These are phyloP conservation scores for Zapus hudsonius DNA, from an alignment of 2,113 vertebrate species.

Conservation along the genomic window DNA sequence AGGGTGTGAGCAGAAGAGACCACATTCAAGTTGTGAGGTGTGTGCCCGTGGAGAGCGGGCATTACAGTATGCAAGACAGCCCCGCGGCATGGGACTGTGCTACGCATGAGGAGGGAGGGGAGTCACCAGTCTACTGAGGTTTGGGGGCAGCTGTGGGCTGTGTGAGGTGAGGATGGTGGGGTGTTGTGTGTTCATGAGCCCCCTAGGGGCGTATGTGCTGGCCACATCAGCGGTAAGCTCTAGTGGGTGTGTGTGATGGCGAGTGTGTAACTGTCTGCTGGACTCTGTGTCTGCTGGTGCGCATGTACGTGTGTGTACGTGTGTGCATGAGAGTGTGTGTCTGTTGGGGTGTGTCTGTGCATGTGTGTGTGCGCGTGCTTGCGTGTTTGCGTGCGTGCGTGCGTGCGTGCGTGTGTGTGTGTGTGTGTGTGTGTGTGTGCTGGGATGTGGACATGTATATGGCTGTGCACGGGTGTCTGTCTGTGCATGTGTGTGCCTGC, in stretches of 20 bases:
- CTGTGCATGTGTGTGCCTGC: not conserved
- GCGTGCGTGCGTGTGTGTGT: not conserved
- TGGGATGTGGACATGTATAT: not conserved
- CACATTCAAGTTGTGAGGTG: not conserved
- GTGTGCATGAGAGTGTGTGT: not conserved
- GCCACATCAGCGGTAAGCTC: no score
- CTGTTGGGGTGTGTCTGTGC: not conserved
- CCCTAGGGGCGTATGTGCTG: not conserved
- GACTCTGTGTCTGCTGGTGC: no score
- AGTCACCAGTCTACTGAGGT: not conserved
- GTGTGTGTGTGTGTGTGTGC: no score
- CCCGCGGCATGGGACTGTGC: no score
- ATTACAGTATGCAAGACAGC: not conserved
- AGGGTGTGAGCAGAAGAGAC: accelerated
- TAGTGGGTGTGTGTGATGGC: no score
- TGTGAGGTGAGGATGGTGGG: not conserved
- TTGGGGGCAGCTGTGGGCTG: not conserved
- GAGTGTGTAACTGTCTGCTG: no score
- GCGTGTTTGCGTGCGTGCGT: not conserved
- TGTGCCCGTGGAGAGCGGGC: no score
- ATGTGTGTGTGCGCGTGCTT: no score
- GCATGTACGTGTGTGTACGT: not conserved
- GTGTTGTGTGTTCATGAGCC: not conserved
- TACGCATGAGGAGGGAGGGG: no score
- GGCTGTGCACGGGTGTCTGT: not conserved